These are phyloP conservation scores for Capromys pilorides DNA, from an alignment of 2,797 vertebrate genomes.

Conservation along the genomic window DNA sequence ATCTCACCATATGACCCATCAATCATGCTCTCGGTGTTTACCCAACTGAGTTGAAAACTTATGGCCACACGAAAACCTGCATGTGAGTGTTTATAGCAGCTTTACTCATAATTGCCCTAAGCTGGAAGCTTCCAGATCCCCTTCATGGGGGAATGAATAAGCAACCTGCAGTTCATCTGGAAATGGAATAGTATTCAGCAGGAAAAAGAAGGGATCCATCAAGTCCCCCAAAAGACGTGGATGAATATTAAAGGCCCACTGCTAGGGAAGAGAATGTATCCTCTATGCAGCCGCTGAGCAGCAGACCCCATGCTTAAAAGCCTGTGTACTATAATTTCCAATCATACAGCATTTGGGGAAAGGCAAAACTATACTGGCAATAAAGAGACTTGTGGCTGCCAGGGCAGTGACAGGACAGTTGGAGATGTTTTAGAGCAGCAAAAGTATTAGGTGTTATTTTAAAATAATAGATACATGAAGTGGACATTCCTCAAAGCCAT, in stretches of 20 bases:
- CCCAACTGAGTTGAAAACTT: conserved; percentile 60
- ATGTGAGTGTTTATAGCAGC: conserved; percentile 48
- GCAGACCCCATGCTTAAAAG: background rate
- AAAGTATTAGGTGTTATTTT: background rate
- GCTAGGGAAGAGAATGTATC: background rate
- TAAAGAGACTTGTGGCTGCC: fast-evolving
- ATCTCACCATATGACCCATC: conserved; percentile 50
- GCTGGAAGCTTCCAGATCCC: conserved; percentile 45
- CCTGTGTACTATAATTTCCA: fast-evolving
- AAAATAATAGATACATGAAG: fast-evolving
- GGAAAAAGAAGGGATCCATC: background rate
- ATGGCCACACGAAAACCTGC: conserved; percentile 63
- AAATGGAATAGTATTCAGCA: conserved; percentile 33
- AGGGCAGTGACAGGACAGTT: too few relatives aligned
- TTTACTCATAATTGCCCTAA: conserved; percentile 44
- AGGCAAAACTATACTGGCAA: background rate
- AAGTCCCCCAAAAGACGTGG: background rate
- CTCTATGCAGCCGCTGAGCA: background rate
- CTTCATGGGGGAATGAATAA: background rate
- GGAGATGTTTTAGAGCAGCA: background rate
- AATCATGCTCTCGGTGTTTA: conserved; percentile 48
- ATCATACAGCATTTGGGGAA: background rate
- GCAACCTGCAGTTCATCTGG: background rate
- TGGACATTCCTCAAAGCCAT: background rate
- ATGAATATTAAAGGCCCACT: background rate